Percentiles rank a stretch among this genome's conserved stretches.
phyloP scores from a whole-genome alignment of 2,888 invertebrate genomes.

The Heliconius erato region DNA sequence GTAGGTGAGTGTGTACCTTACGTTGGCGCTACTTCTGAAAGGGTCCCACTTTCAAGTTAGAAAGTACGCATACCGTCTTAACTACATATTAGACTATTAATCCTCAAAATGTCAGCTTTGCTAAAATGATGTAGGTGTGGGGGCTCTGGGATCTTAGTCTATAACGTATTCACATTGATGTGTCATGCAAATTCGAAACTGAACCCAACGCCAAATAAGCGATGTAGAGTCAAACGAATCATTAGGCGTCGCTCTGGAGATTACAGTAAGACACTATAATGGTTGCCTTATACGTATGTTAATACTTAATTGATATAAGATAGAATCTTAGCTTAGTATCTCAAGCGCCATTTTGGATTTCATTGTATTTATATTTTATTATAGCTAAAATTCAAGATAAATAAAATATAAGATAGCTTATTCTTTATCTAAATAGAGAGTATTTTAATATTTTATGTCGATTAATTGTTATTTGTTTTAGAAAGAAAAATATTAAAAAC shows the following conservation, averaged over 20 bases:
- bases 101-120: no score
- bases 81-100: no score
- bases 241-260: constrained; percentile 29
- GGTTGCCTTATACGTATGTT: constrained; percentile 17
- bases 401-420: background rate
- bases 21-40: no score
- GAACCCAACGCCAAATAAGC: constrained; percentile 38
- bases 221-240: constrained; percentile 30
- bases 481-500: no score
- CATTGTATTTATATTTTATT: background rate
- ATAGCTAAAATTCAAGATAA: background rate
- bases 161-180: constrained; percentile 20
- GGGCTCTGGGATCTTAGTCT: no score
- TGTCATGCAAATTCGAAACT: constrained; percentile 34
- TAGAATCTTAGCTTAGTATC: background rate
- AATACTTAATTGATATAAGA: constrained; percentile 21
- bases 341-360: background rate
- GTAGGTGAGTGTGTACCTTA: no score
- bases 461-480: no score
- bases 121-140: no score
- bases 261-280: constrained; percentile 25
- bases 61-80: no score
- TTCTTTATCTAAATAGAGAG: no score
- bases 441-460: no score
- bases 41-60: no score